phyloP scores from a whole-genome alignment of 2,888 invertebrate species.

The Idaea straminata region DNA sequence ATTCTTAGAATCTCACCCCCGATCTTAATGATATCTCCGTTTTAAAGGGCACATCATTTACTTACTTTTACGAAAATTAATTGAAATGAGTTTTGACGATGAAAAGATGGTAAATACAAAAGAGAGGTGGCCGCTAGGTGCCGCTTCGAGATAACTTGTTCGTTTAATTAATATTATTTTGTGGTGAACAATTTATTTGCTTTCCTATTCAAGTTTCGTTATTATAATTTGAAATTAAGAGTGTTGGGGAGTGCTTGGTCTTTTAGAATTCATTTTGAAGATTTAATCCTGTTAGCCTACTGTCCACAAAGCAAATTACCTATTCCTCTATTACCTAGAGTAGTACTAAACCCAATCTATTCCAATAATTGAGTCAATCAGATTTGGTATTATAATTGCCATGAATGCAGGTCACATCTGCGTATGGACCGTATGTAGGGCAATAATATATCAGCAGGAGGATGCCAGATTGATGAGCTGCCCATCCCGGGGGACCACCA shows the following conservation, averaged over 20 bases:
- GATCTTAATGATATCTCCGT: conserved; percentile 79
- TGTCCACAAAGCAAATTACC: not conserved
- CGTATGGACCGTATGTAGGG: conserved; percentile 59
- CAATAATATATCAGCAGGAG: conserved; percentile 66
- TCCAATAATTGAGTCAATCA: conserved; percentile 1
- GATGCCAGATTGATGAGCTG: conserved; percentile 68
- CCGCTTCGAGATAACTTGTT: conserved; percentile 75
- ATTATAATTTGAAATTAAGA: conserved; percentile 21
- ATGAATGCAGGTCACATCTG: conserved; percentile 60
- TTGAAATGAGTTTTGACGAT: conserved; percentile 80
- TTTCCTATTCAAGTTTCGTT: conserved; percentile 53
- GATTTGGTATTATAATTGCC: conserved; percentile 27
- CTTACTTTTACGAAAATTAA: conserved; percentile 78
- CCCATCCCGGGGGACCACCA: conserved; percentile 27
- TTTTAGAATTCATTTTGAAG: conserved; percentile 14
- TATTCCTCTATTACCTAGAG: not conserved
- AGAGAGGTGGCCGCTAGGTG: conserved; percentile 74
- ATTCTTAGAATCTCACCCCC: conserved; percentile 24
- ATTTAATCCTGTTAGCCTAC: conserved; percentile 2
- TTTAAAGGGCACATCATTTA: conserved; percentile 78
- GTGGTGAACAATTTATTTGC: conserved; percentile 69
- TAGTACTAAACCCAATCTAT: not conserved
- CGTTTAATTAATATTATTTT: conserved; percentile 76
- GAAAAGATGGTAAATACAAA: conserved; percentile 76
- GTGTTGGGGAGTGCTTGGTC: conserved; percentile 12